Base-by-base conservation (phyloP, 2,113 vertebrate genomes). In the Gobius niger region DNA sequence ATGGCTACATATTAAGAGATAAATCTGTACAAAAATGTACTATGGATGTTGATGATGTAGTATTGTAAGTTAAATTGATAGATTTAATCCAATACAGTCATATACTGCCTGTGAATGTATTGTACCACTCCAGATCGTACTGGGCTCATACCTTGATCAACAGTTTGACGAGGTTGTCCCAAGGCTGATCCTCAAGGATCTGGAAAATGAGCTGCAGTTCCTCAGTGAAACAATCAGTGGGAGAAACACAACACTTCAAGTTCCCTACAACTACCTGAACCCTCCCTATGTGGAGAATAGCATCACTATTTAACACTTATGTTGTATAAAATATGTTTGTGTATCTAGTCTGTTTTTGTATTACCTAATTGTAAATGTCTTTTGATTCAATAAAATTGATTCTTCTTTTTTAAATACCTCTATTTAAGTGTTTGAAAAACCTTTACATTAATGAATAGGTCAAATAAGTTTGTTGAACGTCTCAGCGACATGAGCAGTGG, bases 231-330 rank as follows among this genome's bases (percentile, higher is more conserved):
- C 7, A 7, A 89, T 89, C 18, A 14, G 1, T 16, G 1, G 5
- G 10, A 83, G 86, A 65, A 91, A 90, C 56, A 18, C 61, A 2
- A 1, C 62, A 40, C 82, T 88, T 16, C 7, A 74, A 51, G 11
- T 82, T 0, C 86, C 89, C 3, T 86, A 90, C 76, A 57, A 11
- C 15, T 90, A 89, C 41, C 65, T 90, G 60, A 40, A 82, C 40
- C 87, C 85, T 1, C 0, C 9, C 4, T 0, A 49, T 4, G 78
- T 87, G 6, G 84, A 89, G 46, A 91, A 72, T 81, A 84, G 84
- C n/a, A 24, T 85, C 0, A 9, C 75, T 47, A 75, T 77, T 34
- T 86, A 62, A 75, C 3, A 6, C n/a, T 12, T 19, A 12, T 54
- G 16, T 54, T 19, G 6, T 9, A 11, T 54, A 2, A 6, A 24